Evolutionary conservation across 2,888 invertebrate genomes (phyloP).

Genomic region (Anthrax anthrax): DNA sequence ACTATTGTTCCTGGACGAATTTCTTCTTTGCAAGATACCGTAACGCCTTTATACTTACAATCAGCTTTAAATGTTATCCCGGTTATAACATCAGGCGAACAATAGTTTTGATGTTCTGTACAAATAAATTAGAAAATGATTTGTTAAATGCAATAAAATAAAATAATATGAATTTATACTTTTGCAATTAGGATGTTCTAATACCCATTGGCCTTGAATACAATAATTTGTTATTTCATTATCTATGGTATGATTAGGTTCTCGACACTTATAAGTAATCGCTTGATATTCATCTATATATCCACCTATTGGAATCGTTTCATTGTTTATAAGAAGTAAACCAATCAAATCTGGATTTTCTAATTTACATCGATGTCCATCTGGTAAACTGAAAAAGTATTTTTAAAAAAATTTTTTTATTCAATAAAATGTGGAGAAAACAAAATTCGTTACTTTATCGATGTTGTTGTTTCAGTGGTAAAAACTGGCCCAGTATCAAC

Average conservation of each 20-base stretch:
- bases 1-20: neutral
- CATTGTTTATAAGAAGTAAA: neutral
- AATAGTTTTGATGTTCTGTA: neutral
- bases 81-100: neutral
- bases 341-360: neutral
- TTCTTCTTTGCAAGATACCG: neutral
- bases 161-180: slow-evolving; percentile 4
- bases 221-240: slow-evolving; percentile 6
- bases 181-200: slow-evolving; percentile 5
- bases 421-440: too few relatives aligned
- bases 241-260: slow-evolving; percentile 1
- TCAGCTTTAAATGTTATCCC: neutral
- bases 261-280: slow-evolving; percentile 6
- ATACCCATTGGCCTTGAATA: slow-evolving; percentile 3
- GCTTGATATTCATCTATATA: neutral
- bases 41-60: neutral
- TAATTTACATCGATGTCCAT: neutral
- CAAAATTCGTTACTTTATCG: too few relatives aligned
- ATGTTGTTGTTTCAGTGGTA: neutral
- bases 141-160: neutral
- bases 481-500: too few relatives aligned
- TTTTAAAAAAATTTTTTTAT: neutral
- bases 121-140: neutral
- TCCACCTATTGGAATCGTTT: neutral
- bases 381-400: neutral